Percentiles rank a stretch among this genome's conserved stretches.
Evolutionary conservation across 1,140 invertebrate species (phyloP).

Genomic region (Onthophagus taurus): DNA sequence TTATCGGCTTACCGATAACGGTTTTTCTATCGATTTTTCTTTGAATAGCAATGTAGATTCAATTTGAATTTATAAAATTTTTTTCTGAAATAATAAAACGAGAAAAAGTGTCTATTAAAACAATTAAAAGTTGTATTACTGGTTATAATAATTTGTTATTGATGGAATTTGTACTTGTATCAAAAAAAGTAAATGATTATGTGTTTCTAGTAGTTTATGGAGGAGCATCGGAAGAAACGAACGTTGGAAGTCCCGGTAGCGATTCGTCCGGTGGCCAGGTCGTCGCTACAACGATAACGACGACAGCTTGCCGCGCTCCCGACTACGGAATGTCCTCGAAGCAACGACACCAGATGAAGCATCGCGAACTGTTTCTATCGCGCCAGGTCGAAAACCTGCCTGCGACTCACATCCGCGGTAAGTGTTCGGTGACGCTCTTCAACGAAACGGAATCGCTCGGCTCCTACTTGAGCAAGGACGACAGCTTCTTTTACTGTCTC

Average conservation of each 20-base stretch:
- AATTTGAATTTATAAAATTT: conserved; percentile 1
- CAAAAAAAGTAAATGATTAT: not conserved
- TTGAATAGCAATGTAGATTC: too few species aligned
- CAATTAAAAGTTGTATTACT: not conserved
- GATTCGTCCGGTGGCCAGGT: too few species aligned
- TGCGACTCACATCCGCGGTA: conserved; percentile 96
- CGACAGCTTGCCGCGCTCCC: conserved; percentile 11
- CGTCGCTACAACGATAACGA: conserved; percentile 16
- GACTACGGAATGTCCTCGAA: conserved; percentile 47
- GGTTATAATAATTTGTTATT: not conserved
- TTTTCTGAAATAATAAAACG: not conserved
- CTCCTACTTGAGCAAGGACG: conserved; percentile 96
- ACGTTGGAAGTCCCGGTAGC: conserved; percentile 28
- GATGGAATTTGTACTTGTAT: not conserved
- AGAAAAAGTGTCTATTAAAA: not conserved
- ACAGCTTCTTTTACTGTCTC: conserved; percentile 98
- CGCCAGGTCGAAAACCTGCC: conserved; percentile 96
- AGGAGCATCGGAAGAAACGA: conserved; percentile 52
- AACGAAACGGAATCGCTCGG: conserved; percentile 95
- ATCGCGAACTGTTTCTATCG: conserved; percentile 95
- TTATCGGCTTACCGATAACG: too few species aligned
- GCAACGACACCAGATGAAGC: conserved; percentile 91
- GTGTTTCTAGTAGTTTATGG: conserved; percentile 13
- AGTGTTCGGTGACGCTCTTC: conserved; percentile 95
- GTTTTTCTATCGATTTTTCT: too few species aligned